Percentiles rank a stretch among this genome's conserved stretches.
These are phyloP conservation scores for Lucifuga dentata DNA, from an alignment of 2,113 vertebrate genomes.

Conservation along the genomic window DNA sequence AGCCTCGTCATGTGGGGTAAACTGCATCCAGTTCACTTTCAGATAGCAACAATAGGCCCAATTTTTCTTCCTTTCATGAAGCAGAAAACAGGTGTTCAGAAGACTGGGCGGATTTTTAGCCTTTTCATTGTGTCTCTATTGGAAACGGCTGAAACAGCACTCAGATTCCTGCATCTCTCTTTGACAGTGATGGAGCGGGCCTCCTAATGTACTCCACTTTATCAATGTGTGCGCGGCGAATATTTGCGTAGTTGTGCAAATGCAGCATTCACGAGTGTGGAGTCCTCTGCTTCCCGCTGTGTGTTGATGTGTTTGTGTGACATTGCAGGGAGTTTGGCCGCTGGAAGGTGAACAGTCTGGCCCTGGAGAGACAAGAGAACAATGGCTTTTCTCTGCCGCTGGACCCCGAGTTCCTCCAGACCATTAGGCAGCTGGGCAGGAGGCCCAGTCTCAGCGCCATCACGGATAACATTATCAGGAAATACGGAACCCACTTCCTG, in stretches of 20 bases:
- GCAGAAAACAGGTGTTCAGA: conserved; percentile 25
- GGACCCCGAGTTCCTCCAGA: conserved; percentile 86
- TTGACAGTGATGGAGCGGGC: conserved; percentile 38
- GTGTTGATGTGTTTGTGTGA: conserved; percentile 53
- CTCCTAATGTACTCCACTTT: conserved; percentile 20
- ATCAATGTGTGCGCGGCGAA: conserved; percentile 1
- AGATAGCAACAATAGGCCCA: conserved; percentile 7
- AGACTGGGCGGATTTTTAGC: background rate
- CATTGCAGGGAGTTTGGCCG: conserved; percentile 87
- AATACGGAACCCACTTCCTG: conserved; percentile 87
- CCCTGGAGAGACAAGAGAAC: conserved; percentile 85
- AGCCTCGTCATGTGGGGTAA: conserved; percentile 13
- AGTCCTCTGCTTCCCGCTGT: conserved; percentile 31
- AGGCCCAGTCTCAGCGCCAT: conserved; percentile 82
- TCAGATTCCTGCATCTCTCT: background rate
- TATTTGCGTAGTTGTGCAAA: too few species aligned
- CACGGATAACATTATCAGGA: conserved; percentile 86
- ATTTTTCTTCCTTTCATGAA: conserved; percentile 1
- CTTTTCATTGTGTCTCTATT: conserved; percentile 12
- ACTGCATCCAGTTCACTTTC: conserved; percentile 30
- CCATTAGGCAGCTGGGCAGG: conserved; percentile 86
- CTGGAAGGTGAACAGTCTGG: conserved; percentile 89
- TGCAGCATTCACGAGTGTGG: conserved; percentile 25
- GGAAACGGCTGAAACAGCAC: conserved; percentile 2
- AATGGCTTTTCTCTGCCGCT: conserved; percentile 84